Evolutionary conservation across 1,140 invertebrate genomes (phyloP).

Genomic region (Olivierus martensii): DNA sequence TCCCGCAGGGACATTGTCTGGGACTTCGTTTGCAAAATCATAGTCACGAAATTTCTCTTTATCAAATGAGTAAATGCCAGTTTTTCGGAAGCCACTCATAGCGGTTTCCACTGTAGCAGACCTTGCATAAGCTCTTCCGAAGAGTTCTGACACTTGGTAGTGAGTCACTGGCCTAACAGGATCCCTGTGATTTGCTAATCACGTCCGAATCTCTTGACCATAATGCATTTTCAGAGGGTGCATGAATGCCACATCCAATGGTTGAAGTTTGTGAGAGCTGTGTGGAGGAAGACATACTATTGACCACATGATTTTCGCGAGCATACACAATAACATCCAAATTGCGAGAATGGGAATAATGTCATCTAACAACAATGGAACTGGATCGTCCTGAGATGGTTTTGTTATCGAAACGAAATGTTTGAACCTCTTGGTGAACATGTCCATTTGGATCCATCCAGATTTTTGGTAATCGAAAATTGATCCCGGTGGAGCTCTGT

Average conservation of each 20-base stretch:
- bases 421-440: too few relatives aligned
- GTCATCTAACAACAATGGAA: too few relatives aligned
- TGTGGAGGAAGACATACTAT: constrained; percentile 31
- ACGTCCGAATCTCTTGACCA: constrained; percentile 23
- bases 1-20: too few relatives aligned
- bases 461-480: too few relatives aligned
- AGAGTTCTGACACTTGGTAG: constrained; percentile 22
- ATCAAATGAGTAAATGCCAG: constrained; percentile 29
- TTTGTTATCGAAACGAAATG: too few relatives aligned
- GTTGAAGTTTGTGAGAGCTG: constrained; percentile 28
- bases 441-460: too few relatives aligned
- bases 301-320: too few relatives aligned
- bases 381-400: too few relatives aligned
- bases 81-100: constrained; percentile 26
- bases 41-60: constrained; percentile 26
- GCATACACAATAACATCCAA: too few relatives aligned
- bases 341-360: too few relatives aligned
- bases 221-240: constrained; percentile 27
- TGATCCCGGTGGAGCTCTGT: too few relatives aligned
- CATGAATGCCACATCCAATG: constrained; percentile 29
- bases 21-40: too few relatives aligned
- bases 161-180: constrained; percentile 21
- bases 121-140: constrained; percentile 26
- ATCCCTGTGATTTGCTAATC: constrained; percentile 24
- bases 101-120: constrained; percentile 27